These are phyloP conservation scores for Agapostemon virescens DNA, from an alignment of 2,888 invertebrate genomes.

Conservation along the genomic window DNA sequence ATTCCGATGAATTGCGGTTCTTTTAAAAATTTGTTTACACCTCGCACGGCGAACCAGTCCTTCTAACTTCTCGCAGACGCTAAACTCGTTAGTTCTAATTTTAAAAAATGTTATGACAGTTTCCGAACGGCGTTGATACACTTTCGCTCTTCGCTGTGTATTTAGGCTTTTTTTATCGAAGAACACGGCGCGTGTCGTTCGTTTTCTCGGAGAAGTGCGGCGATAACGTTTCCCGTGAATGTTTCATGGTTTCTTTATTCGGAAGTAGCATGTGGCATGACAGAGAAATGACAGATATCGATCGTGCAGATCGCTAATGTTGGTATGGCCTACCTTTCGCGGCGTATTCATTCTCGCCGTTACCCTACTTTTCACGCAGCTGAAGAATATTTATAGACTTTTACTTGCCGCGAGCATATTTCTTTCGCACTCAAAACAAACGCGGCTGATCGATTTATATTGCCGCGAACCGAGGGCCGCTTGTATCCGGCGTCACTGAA, in stretches of 20 bases:
- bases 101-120: no score
- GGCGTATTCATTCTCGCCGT: constrained; percentile 47
- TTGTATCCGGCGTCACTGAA: constrained; percentile 15
- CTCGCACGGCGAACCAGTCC: no score
- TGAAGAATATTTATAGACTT: constrained; percentile 58
- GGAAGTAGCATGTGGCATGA: constrained; percentile 15
- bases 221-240: constrained; percentile 16
- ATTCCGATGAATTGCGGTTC: no score
- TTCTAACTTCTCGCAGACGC: no score
- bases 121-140: no score
- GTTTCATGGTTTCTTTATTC: constrained; percentile 37
- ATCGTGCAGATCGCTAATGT: constrained; percentile 41
- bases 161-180: background rate
- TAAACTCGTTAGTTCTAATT: no score
- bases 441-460: constrained; percentile 39
- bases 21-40: no score
- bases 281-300: constrained; percentile 50
- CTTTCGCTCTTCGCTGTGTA: no score
- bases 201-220: background rate
- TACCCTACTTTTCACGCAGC: constrained; percentile 57
- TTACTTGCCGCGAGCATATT: constrained; percentile 34
- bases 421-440: constrained; percentile 37
- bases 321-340: constrained; percentile 42
- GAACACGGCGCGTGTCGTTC: background rate
- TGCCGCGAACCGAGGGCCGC: background rate